Evolutionary conservation across 2,888 invertebrate genomes (phyloP).

Genomic region (Bellardia pandia): DNA sequence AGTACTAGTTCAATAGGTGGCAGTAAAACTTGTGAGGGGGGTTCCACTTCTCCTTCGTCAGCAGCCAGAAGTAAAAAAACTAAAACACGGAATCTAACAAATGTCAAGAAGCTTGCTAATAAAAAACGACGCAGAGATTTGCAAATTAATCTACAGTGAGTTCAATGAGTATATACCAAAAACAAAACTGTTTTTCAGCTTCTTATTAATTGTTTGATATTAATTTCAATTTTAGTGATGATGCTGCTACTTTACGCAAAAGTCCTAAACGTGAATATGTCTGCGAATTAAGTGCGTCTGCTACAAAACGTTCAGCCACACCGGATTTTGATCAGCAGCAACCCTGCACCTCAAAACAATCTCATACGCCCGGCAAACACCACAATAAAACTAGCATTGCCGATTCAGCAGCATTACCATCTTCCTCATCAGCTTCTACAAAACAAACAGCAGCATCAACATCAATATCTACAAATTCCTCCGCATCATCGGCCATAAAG

Average conservation of each 20-base stretch:
- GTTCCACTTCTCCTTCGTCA: constrained; percentile 78
- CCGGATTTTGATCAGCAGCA: constrained; percentile 78
- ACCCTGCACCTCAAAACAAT: constrained; percentile 82
- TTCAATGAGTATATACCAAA: background rate
- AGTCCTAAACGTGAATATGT: constrained; percentile 78
- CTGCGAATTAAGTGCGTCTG: constrained; percentile 3
- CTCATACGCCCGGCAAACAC: constrained; percentile 78
- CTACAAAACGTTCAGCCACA: constrained; percentile 75
- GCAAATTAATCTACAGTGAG: constrained; percentile 52
- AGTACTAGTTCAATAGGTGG: constrained; percentile 82
- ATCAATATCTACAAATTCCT: constrained; percentile 11
- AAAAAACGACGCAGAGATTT: constrained; percentile 79
- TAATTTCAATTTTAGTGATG: constrained; percentile 54
- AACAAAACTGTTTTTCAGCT: no score
- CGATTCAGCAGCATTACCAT: constrained; percentile 57
- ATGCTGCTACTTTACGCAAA: constrained; percentile 75
- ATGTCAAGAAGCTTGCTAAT: constrained; percentile 63
- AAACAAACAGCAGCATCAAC: constrained; percentile 17
- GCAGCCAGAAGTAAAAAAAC: constrained; percentile 75
- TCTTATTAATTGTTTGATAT: constrained; percentile 5
- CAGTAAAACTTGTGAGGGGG: constrained; percentile 75
- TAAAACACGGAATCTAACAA: constrained; percentile 73
- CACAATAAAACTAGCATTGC: constrained; percentile 49
- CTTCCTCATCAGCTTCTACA: constrained; percentile 67
- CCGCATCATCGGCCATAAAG: constrained; percentile 73